phyloP scores from a whole-genome alignment of 1,140 invertebrate genomes.

The Lanistes nyassanus region DNA sequence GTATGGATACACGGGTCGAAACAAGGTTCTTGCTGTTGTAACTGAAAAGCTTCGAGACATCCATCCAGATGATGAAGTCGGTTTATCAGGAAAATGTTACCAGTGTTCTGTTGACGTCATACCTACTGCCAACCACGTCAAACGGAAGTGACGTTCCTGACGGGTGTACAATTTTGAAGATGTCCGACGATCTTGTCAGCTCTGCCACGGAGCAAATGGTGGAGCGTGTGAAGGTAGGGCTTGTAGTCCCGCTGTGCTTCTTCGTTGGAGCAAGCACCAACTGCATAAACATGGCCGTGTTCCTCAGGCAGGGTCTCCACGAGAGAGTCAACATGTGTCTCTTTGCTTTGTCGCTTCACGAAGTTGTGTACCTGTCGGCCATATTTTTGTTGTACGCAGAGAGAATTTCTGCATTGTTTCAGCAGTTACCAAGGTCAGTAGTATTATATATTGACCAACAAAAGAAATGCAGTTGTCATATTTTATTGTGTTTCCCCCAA shows the following conservation, averaged over 20 bases:
- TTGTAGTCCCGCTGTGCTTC: neutral
- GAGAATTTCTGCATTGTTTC: neutral
- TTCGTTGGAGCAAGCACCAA: conserved; percentile 9
- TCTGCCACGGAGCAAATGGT: neutral
- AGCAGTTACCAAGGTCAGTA: too few relatives aligned
- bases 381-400: neutral
- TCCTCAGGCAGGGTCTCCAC: conserved; percentile 5
- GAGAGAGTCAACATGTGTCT: conserved; percentile 19
- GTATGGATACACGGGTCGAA: too few relatives aligned
- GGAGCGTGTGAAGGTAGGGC: neutral
- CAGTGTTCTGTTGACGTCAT: too few relatives aligned
- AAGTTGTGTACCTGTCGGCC: neutral
- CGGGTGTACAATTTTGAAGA: neutral
- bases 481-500: too few relatives aligned
- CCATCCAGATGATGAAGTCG: too few relatives aligned
- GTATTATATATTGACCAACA: too few relatives aligned
- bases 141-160: too few relatives aligned
- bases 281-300: conserved; percentile 10
- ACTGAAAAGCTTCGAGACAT: too few relatives aligned
- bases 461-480: too few relatives aligned
- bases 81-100: too few relatives aligned
- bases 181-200: neutral
- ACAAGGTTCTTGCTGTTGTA: too few relatives aligned
- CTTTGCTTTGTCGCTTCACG: neutral
- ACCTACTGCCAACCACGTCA: too few relatives aligned